phyloP scores from a whole-genome alignment of 30 jellyfish, hydroid and myxozoan species.

The Aurelia aurita region DNA sequence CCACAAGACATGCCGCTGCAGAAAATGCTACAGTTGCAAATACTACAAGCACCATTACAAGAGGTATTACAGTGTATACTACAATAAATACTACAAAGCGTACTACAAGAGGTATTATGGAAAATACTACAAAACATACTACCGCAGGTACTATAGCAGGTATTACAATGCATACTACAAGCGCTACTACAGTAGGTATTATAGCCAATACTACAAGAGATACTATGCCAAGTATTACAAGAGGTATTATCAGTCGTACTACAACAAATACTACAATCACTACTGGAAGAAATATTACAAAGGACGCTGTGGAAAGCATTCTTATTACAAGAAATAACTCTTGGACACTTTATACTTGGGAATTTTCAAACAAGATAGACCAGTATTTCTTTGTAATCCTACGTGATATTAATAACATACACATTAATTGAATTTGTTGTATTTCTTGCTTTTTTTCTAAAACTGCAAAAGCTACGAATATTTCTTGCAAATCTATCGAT shows the following conservation, averaged over 20 bases:
- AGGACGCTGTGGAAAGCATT: constrained; percentile 1
- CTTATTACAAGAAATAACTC: too few relatives aligned
- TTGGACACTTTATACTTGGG: too few relatives aligned
- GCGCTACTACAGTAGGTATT: constrained; percentile 35
- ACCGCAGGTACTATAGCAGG: constrained; percentile 27
- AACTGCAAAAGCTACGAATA: too few relatives aligned
- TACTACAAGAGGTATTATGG: constrained; percentile 21
- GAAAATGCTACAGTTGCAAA: constrained; percentile 24
- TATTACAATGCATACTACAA: constrained; percentile 50
- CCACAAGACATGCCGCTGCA: constrained; percentile 16
- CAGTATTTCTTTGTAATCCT: too few relatives aligned
- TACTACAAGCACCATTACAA: constrained; percentile 32
- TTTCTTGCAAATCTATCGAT: too few relatives aligned
- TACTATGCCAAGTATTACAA: constrained; percentile 38
- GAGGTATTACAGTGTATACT: constrained; percentile 6
- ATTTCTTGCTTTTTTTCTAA: too few relatives aligned
- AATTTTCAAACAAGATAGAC: too few relatives aligned
- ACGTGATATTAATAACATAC: too few relatives aligned
- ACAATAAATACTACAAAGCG: constrained; percentile 18
- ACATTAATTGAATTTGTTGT: too few relatives aligned
- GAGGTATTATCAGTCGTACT: not conserved
- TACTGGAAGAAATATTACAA: constrained; percentile 14
- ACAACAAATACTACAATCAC: constrained; percentile 16
- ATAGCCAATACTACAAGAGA: constrained; percentile 38
- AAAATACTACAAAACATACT: constrained; percentile 11